A percentile compares a stretch with the other conserved stretches of the same genome.
Conservation (phyloP, 2,797 vertebrate species). For the Lagodon rhomboides region DNA sequence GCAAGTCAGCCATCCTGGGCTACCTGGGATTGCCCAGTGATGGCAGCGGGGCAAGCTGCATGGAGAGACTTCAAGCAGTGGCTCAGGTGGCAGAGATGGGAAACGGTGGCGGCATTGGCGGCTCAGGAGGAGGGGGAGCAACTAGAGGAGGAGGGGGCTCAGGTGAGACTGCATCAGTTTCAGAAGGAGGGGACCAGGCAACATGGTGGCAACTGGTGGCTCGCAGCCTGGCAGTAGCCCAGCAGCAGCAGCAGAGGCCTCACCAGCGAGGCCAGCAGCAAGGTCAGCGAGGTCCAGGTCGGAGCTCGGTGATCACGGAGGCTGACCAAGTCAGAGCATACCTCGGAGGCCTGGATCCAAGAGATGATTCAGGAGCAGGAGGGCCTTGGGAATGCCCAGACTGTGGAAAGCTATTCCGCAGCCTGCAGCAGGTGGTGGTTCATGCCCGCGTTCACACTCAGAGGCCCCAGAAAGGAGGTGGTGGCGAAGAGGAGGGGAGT, state of each 20-base stretch:
- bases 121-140: slow-evolving; percentile 59
- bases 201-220: slow-evolving; percentile 88
- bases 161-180: slow-evolving; percentile 47
- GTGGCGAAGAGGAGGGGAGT: slow-evolving; percentile 73
- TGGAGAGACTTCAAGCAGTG: slow-evolving; percentile 90
- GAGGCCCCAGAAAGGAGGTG: slow-evolving; percentile 76
- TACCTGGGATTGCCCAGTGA: slow-evolving; percentile 89
- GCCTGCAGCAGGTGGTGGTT: slow-evolving; percentile 87
- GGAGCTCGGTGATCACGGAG: slow-evolving; percentile 80
- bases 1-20: slow-evolving; percentile 88
- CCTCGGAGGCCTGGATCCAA: slow-evolving; percentile 78
- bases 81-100: slow-evolving; percentile 89
- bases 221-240: slow-evolving; percentile 81
- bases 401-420: slow-evolving; percentile 87
- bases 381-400: slow-evolving; percentile 89
- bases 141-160: slow-evolving; percentile 64
- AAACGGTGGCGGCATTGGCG: slow-evolving; percentile 64
- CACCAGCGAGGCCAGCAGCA: slow-evolving; percentile 75
- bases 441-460: slow-evolving; percentile 86
- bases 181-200: slow-evolving; percentile 83
- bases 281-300: slow-evolving; percentile 67
- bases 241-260: slow-evolving; percentile 76
- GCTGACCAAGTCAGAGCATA: slow-evolving; percentile 84
- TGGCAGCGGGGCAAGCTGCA: slow-evolving; percentile 87
- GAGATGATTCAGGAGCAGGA: slow-evolving; percentile 74